Conservation (phyloP, 2,888 invertebrate genomes). For the Xylota sylvarum region DNA sequence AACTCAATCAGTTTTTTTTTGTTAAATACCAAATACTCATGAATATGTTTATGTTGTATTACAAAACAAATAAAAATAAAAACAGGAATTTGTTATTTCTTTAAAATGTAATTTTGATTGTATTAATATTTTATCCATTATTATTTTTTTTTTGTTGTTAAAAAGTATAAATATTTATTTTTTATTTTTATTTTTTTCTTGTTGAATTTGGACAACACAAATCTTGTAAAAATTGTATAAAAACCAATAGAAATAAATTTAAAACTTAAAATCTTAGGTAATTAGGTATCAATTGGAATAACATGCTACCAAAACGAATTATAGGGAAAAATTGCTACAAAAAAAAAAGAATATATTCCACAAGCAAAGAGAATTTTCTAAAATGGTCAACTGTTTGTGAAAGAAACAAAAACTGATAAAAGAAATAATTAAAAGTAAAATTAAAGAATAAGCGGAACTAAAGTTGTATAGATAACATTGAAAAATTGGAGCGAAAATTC, state of each 20-base stretch:
- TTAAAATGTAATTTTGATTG: slow-evolving; percentile 22
- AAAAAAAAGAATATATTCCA: slow-evolving; percentile 3
- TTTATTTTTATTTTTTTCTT: slow-evolving; percentile 36
- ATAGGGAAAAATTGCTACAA: slow-evolving; percentile 40
- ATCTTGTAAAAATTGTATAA: slow-evolving; percentile 76
- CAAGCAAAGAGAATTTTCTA: slow-evolving; percentile 35
- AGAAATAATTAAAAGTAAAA: slow-evolving; percentile 57
- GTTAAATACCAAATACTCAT: slow-evolving; percentile 74
- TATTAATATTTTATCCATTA: slow-evolving; percentile 25
- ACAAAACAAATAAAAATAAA: slow-evolving; percentile 31
- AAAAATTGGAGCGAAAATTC: slow-evolving; percentile 41
- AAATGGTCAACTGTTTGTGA: slow-evolving; percentile 39
- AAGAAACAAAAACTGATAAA: slow-evolving; percentile 31
- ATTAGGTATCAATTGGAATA: slow-evolving; percentile 65
- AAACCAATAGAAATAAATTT: slow-evolving; percentile 62
- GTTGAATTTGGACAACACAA: slow-evolving; percentile 52
- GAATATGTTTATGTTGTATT: slow-evolving; percentile 62
- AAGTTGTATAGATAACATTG: slow-evolving; percentile 59
- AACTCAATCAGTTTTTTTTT: slow-evolving; percentile 32
- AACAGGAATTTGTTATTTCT: slow-evolving; percentile 53
- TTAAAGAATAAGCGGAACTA: slow-evolving; percentile 45
- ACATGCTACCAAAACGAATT: slow-evolving; percentile 49
- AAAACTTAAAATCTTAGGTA: slow-evolving; percentile 48
- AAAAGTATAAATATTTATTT: slow-evolving; percentile 55
- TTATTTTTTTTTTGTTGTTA: slow-evolving; percentile 56